Percentiles rank a stretch among this genome's conserved stretches.
Evolutionary conservation across 53 echinoderm and acorn worm species (phyloP).

Genomic region (Pentamera pediparva): DNA sequence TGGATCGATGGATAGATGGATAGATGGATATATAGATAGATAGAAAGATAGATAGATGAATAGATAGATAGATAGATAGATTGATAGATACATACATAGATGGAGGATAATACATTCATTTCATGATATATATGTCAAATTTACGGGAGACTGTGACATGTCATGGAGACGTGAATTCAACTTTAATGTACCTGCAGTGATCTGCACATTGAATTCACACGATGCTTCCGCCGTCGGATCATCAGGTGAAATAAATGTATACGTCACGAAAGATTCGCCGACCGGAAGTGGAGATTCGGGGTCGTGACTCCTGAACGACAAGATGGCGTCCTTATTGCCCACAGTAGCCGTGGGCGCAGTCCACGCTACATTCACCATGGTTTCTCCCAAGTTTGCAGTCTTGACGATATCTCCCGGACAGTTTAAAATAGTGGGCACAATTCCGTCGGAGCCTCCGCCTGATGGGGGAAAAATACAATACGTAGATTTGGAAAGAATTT

Average conservation of each 20-base stretch:
- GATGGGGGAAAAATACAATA: too few species aligned
- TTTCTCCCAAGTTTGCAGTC: conserved; percentile 17
- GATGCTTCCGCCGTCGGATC: not conserved
- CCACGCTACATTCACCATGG: conserved; percentile 37
- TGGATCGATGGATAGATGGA: too few species aligned
- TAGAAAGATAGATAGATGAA: too few species aligned
- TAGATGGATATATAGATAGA: too few species aligned
- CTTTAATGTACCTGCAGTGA: conserved; percentile 9
- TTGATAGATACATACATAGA: too few species aligned
- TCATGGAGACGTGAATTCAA: too few species aligned
- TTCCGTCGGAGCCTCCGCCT: too few species aligned
- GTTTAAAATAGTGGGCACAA: not conserved
- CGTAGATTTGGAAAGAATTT: too few species aligned
- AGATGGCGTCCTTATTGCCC: conserved; percentile 5
- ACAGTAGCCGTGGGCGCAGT: conserved; percentile 49
- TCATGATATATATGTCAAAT: too few species aligned
- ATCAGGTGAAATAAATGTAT: conserved; percentile 50
- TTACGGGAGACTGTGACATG: too few species aligned
- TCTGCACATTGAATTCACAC: conserved; percentile 47
- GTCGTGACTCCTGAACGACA: conserved; percentile 24
- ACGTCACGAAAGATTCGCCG: conserved; percentile 43
- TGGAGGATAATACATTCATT: too few species aligned
- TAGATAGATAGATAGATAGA: too few species aligned
- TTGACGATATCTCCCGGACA: conserved; percentile 35
- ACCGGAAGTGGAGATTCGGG: conserved; percentile 31